Base-by-base conservation (phyloP, 2,888 invertebrate species). In the Hartigia nigra region DNA sequence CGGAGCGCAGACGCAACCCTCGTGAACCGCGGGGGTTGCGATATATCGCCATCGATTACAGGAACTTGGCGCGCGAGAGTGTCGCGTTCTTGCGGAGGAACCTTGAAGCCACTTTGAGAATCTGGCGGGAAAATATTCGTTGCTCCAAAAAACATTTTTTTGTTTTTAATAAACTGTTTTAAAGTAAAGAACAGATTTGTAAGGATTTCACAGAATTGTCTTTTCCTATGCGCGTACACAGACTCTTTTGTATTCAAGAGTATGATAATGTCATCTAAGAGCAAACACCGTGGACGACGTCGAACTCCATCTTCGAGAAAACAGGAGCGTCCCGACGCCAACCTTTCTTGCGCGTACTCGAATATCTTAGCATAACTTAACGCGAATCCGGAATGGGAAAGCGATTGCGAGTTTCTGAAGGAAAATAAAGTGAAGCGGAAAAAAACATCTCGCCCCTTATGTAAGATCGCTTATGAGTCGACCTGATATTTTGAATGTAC, bases 31-130 rank as follows among this genome's bases (percentile, higher is more conserved):
- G 31, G 72, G 83, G 81, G 84, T 79, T 87, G 89, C 90, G 90
- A 91, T 91, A 91, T 91, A 91, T 90, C 90, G 90, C 88, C 90
- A 90, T 91, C 90, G 91, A 91, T 91, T 89, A 85, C 86, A 83
- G 84, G 83, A 14, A 39, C 86, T 84, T 86, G 86, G 87, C 88
- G 87, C 89, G 81, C 86, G 39, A 39, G 39, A 14, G 39, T 39
- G 39, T 0, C 39, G 76, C 78, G 34, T 70, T 69, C 78, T 80
- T 35, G 39, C 34, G 78, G 80, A n/a, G 39, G 81, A 55, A 81
- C 76, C 12, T 31, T 69, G 75, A 39, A 74, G 39, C 32, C 69
- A 37, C 78, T 82, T 82, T 36, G 74, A 82, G 82, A 82, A 79
- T 74, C 77, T 76, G 76, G 84, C 83, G 84, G 82, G 82, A 82